Percentiles rank a stretch among this genome's conserved stretches.
Conservation (phyloP, 2,888 invertebrate species). For the Apotomis capreana region DNA sequence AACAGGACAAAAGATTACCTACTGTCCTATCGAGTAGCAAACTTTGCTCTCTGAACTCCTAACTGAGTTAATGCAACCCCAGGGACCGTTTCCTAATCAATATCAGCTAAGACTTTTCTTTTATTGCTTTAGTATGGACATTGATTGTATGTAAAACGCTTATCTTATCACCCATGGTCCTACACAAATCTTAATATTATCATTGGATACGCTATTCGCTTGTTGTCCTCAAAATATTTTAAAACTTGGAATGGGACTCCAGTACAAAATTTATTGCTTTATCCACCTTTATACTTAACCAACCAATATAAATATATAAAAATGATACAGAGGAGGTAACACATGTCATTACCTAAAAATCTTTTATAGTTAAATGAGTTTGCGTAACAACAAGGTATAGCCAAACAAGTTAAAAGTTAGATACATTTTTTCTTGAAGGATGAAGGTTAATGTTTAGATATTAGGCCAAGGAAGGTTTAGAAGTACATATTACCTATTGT, state of each 20-base stretch:
- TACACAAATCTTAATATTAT: not conserved
- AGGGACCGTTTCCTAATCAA: constrained; percentile 66
- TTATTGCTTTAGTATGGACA: constrained; percentile 5
- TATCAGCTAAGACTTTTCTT: constrained; percentile 58
- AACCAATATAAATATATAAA: no score
- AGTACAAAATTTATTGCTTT: no score
- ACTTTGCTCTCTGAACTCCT: constrained; percentile 79
- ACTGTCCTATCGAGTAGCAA: constrained; percentile 57
- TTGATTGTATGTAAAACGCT: constrained; percentile 22
- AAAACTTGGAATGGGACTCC: no score
- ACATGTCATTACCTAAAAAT: not conserved
- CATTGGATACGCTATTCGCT: not conserved
- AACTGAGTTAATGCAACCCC: constrained; percentile 75
- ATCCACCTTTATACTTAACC: no score
- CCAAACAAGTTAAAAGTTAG: not conserved
- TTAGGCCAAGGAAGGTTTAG: not conserved
- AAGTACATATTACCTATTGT: not conserved
- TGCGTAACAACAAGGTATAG: no score
- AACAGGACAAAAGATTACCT: constrained; percentile 57
- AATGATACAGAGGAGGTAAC: no score
- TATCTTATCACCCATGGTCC: not conserved
- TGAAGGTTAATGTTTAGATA: not conserved
- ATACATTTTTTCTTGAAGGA: not conserved
- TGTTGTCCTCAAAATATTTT: not conserved
- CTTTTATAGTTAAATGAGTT: not conserved